phyloP scores from a whole-genome alignment of 1,140 invertebrate genomes.

The Nephotettix cincticeps region DNA sequence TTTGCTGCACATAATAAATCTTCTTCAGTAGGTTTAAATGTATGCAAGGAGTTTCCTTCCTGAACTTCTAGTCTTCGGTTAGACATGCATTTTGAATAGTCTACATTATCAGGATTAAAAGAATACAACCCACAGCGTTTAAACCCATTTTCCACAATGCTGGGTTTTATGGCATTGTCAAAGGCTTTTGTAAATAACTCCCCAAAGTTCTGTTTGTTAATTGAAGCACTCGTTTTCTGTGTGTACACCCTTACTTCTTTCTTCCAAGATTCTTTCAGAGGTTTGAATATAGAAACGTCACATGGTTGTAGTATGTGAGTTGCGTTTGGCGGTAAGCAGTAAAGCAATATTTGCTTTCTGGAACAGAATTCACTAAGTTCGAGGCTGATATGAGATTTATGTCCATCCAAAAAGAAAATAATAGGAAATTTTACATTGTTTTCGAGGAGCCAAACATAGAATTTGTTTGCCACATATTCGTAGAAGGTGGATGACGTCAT shows the following conservation, averaged over 20 bases:
- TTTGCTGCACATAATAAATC: conserved; percentile 11
- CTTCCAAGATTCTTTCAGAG: conserved; percentile 45
- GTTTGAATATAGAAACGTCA: conserved; percentile 46
- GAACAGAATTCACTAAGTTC: conserved; percentile 45
- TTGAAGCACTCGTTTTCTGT: conserved; percentile 10
- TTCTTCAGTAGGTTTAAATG: not conserved
- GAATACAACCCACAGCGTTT: conserved; percentile 25
- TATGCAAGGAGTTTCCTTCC: not conserved
- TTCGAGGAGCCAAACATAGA: conserved; percentile 41
- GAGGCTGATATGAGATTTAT: conserved; percentile 45
- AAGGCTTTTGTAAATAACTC: not conserved
- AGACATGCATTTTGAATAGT: not conserved
- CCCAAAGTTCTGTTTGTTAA: no score
- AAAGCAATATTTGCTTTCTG: conserved; percentile 41
- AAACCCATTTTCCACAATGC: conserved; percentile 27
- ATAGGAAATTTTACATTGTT: conserved; percentile 19
- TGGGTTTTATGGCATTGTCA: conserved; percentile 12
- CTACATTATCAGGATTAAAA: not conserved
- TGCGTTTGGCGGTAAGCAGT: conserved; percentile 47
- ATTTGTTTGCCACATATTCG: conserved; percentile 46
- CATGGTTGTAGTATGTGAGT: conserved; percentile 49
- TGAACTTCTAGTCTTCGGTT: not conserved
- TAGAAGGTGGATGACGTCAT: conserved; percentile 45
- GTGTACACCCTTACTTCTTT: conserved; percentile 35
- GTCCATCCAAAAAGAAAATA: conserved; percentile 46